These are phyloP conservation scores for Tinamus major DNA, from an alignment of 2,797 vertebrate species.

Conservation along the genomic window DNA sequence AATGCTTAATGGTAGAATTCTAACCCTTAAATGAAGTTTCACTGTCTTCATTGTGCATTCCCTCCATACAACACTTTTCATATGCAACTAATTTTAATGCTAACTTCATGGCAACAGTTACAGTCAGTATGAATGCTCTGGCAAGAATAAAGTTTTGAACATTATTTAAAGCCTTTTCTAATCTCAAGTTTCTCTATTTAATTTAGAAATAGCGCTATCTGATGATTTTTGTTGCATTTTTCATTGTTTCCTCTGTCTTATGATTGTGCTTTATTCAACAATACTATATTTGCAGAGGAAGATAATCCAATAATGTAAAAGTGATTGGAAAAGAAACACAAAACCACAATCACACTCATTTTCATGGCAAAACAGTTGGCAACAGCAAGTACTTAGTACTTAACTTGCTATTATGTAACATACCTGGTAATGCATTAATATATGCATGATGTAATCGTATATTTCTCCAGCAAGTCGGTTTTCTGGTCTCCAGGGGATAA, in stretches of 20 bases:
- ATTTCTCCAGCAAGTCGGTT: conserved; percentile 92
- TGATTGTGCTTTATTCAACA: background rate
- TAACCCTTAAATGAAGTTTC: background rate
- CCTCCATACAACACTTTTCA: background rate
- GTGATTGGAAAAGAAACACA: background rate
- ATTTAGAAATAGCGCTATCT: background rate
- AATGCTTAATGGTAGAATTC: background rate
- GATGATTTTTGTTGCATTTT: background rate
- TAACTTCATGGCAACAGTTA: background rate
- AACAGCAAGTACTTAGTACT: background rate
- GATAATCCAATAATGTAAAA: background rate
- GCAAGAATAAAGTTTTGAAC: background rate
- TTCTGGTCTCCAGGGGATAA: conserved; percentile 96
- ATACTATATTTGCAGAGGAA: background rate
- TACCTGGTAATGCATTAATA: conserved; percentile 98
- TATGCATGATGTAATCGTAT: conserved; percentile 97
- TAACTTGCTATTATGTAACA: background rate
- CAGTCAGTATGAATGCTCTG: background rate
- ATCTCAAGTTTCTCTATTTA: background rate
- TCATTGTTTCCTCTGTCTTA: background rate
- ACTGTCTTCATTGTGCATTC: background rate
- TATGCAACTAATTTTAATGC: background rate
- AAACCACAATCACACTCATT: background rate
- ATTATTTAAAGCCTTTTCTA: background rate
- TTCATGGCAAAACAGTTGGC: background rate